These are phyloP conservation scores for Mustelus asterias DNA, from an alignment of 2,113 vertebrate genomes.

Conservation along the genomic window DNA sequence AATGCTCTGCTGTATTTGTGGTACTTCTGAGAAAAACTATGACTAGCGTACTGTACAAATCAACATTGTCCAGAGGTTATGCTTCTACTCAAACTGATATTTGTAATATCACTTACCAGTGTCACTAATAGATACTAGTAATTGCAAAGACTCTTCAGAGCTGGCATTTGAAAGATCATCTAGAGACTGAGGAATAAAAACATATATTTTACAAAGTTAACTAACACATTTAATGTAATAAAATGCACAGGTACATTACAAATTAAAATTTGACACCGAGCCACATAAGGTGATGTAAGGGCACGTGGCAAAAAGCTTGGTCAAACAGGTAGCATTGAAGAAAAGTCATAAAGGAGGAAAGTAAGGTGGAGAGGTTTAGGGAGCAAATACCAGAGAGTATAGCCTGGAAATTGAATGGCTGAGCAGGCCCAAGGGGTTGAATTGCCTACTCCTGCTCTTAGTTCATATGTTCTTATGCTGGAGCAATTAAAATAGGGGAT, in stretches of 20 bases:
- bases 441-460: too few relatives aligned
- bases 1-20: background rate
- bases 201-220: background rate
- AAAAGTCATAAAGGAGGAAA: too few relatives aligned
- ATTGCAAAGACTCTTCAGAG: conserved; percentile 77
- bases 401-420: too few relatives aligned
- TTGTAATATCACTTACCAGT: conserved; percentile 69
- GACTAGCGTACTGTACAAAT: background rate
- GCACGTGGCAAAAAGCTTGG: background rate
- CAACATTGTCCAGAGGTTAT: background rate
- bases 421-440: too few relatives aligned
- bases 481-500: background rate
- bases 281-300: background rate
- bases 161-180: conserved; percentile 86
- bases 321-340: background rate
- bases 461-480: background rate
- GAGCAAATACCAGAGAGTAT: too few relatives aligned
- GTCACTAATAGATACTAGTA: conserved; percentile 94
- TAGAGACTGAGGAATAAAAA: conserved; percentile 67
- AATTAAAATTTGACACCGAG: background rate
- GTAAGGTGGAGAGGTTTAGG: too few relatives aligned
- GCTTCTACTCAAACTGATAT: background rate
- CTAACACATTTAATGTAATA: background rate
- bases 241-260: background rate
- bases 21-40: background rate